Conservation (phyloP, 2,888 invertebrate species). For the Agrotis clavis region DNA sequence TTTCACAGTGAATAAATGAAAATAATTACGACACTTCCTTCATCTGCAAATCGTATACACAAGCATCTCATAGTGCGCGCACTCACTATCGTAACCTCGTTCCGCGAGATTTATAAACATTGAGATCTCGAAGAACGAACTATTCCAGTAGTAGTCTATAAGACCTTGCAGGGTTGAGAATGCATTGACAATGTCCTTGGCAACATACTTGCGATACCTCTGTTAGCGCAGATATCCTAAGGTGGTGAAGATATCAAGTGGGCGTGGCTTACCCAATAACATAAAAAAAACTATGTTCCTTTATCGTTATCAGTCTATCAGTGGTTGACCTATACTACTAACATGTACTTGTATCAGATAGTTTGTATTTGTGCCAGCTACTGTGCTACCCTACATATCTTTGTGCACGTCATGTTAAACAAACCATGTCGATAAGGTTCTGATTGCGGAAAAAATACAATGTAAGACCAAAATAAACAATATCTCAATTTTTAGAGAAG, state of each 20-base stretch:
- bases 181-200: not conserved
- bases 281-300: not conserved
- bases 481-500: not conserved
- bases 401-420: not conserved
- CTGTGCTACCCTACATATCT: slow-evolving; percentile 19
- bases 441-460: not conserved
- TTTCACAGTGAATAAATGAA: too few species aligned
- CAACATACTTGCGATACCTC: not conserved
- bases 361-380: slow-evolving; percentile 25
- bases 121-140: not conserved
- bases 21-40: not conserved
- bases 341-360: slow-evolving; percentile 36
- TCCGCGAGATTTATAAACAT: too few species aligned
- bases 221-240: not conserved
- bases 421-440: not conserved
- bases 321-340: slow-evolving; percentile 41
- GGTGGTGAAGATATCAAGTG: not conserved
- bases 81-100: not conserved
- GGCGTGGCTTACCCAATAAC: not conserved
- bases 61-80: not conserved
- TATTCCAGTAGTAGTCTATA: not conserved
- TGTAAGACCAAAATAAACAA: slow-evolving; percentile 1
- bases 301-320: slow-evolving; percentile 38
- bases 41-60: not conserved
- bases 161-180: not conserved